A percentile compares a stretch with the other conserved stretches of the same genome.
Evolutionary conservation across 2,113 vertebrate species (phyloP).

Genomic region (Corythoichthys haematopterus): DNA sequence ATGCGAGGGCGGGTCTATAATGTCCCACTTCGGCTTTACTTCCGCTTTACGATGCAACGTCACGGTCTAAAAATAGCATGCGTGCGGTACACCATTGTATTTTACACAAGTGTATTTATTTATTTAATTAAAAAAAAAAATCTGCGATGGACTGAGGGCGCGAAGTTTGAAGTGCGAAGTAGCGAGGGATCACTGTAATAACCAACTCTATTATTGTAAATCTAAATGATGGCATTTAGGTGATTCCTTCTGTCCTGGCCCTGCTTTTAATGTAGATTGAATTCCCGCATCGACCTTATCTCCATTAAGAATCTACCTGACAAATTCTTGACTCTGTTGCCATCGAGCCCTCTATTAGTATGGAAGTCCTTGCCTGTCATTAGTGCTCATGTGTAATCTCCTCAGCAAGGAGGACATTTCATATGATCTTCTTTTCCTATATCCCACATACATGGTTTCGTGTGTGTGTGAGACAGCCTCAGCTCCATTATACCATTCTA

Average conservation of each 20-base stretch:
- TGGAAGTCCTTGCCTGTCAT: constrained; percentile 27
- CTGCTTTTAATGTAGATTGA: not conserved
- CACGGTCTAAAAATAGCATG: no score
- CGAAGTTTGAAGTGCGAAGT: no score
- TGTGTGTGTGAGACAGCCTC: constrained; percentile 23
- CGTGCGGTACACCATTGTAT: no score
- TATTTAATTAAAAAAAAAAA: no score
- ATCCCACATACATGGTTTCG: not conserved
- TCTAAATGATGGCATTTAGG: no score
- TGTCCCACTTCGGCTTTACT: no score
- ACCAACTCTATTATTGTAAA: no score
- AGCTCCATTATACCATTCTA: constrained; percentile 11
- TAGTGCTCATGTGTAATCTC: constrained; percentile 33
- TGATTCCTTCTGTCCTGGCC: not conserved
- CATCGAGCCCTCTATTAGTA: constrained; percentile 34
- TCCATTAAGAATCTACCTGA: constrained; percentile 47
- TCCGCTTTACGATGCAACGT: no score
- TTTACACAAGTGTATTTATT: no score
- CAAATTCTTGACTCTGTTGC: constrained; percentile 15
- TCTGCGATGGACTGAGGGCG: no score
- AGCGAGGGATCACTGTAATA: no score
- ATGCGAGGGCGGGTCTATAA: no score
- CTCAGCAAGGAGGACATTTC: not conserved
- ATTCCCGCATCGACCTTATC: not conserved
- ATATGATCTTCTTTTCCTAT: not conserved